A percentile compares a stretch with the other conserved stretches of the same genome.
These are phyloP conservation scores for Listronotus bonariensis DNA, from an alignment of 1,140 invertebrate genomes.

Conservation along the genomic window DNA sequence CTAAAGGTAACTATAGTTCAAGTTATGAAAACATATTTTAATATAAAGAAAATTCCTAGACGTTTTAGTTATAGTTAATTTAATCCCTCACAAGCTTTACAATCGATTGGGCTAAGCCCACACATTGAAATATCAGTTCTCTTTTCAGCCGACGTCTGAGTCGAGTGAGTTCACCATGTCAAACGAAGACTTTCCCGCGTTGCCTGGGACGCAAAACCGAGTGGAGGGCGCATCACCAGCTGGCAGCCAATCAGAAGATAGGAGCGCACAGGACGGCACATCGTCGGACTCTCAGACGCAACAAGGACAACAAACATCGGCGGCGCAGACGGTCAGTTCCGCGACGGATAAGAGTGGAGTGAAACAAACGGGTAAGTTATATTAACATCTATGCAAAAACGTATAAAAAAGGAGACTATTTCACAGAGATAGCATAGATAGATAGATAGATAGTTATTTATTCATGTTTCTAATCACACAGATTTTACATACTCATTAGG, in stretches of 20 bases:
- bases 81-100: not conserved
- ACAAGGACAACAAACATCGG: slow-evolving; percentile 55
- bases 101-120: not conserved
- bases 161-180: slow-evolving; percentile 96
- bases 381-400: no score
- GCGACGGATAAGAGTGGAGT: slow-evolving; percentile 29
- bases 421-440: no score
- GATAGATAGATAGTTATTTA: no score
- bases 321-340: slow-evolving; percentile 47
- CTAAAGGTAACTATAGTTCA: no score
- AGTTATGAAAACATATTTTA: no score
- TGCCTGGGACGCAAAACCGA: slow-evolving; percentile 71
- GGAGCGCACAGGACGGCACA: slow-evolving; percentile 60
- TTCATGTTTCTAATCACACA: no score
- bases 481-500: no score
- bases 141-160: slow-evolving; percentile 76
- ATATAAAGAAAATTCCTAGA: no score
- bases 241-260: slow-evolving; percentile 59
- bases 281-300: slow-evolving; percentile 35
- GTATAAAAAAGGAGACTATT: no score
- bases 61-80: not conserved
- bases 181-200: slow-evolving; percentile 97
- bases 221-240: slow-evolving; percentile 61
- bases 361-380: slow-evolving; percentile 21
- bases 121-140: slow-evolving; percentile 6